These are phyloP conservation scores for Glossophaga mutica DNA, from an alignment of 2,797 vertebrate species.

Conservation along the genomic window DNA sequence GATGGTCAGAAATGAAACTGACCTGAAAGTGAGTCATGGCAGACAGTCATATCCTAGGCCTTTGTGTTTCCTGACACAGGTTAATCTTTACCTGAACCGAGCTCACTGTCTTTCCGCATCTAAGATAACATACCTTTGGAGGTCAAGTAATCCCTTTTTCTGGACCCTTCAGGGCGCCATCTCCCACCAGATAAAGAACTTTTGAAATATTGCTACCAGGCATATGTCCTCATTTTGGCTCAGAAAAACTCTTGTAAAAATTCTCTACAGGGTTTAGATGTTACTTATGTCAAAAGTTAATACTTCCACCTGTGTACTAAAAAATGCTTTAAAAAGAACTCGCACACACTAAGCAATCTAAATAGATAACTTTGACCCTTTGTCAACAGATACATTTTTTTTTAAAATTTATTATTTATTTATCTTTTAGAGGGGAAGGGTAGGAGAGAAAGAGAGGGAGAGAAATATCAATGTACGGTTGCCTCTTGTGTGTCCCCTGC, in stretches of 20 bases:
- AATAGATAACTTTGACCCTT: not conserved
- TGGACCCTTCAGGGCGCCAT: not conserved
- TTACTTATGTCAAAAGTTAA: not conserved
- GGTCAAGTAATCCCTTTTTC: not conserved
- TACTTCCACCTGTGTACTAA: not conserved
- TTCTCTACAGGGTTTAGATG: not conserved
- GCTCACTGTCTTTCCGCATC: not conserved
- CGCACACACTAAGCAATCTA: not conserved
- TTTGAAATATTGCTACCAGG: not conserved
- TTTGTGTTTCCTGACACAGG: not conserved
- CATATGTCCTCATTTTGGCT: not conserved
- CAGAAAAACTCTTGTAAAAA: not conserved
- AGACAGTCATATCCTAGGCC: not conserved
- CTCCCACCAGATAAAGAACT: not conserved
- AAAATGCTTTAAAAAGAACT: not conserved
- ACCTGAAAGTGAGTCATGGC: not conserved
- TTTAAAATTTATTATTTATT: no score
- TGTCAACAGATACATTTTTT: not conserved
- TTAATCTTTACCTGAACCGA: not conserved
- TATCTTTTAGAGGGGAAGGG: no score
- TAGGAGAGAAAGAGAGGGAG: no score
- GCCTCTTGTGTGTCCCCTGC: no score
- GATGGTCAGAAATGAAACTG: not conserved
- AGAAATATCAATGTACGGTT: no score
- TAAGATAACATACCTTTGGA: not conserved